phyloP scores from a whole-genome alignment of 1,140 invertebrate genomes.

The Cydia amplana region DNA sequence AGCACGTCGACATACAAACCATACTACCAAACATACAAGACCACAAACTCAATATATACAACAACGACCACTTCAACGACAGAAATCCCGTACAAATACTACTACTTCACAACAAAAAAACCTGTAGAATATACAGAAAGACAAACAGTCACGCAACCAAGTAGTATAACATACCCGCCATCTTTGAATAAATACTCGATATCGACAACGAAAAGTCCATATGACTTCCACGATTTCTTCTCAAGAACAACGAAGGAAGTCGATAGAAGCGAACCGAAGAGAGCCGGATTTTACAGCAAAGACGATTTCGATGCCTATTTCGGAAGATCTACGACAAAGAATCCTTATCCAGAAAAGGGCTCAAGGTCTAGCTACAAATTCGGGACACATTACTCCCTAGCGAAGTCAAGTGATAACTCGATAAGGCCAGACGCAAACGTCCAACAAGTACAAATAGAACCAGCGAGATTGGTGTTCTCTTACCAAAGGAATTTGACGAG shows the following conservation, averaged over 20 bases:
- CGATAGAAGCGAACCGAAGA: slow-evolving; percentile 52
- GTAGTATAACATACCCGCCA: slow-evolving; percentile 54
- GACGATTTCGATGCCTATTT: slow-evolving; percentile 69
- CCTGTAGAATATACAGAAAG: slow-evolving; percentile 55
- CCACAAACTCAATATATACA: slow-evolving; percentile 34
- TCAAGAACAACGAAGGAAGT: slow-evolving; percentile 60
- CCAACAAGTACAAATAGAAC: slow-evolving; percentile 74
- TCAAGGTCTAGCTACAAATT: slow-evolving; percentile 67
- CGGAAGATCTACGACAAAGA: slow-evolving; percentile 69
- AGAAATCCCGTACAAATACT: slow-evolving; percentile 54
- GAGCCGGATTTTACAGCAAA: slow-evolving; percentile 65
- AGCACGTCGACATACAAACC: slow-evolving; percentile 57
- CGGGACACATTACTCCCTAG: slow-evolving; percentile 70
- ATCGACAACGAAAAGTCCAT: slow-evolving; percentile 77
- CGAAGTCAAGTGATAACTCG: slow-evolving; percentile 66
- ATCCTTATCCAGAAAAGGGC: slow-evolving; percentile 61
- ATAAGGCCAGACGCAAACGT: slow-evolving; percentile 74
- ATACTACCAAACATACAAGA: slow-evolving; percentile 47
- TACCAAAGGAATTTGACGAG: slow-evolving; percentile 69
- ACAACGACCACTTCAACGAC: slow-evolving; percentile 47
- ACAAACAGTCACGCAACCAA: slow-evolving; percentile 45
- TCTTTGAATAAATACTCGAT: slow-evolving; percentile 71
- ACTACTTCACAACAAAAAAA: slow-evolving; percentile 56
- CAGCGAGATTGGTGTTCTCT: slow-evolving; percentile 64
- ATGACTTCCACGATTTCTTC: slow-evolving; percentile 78